Conservation (phyloP, 2,888 invertebrate species). For the Eulithis prunata region DNA sequence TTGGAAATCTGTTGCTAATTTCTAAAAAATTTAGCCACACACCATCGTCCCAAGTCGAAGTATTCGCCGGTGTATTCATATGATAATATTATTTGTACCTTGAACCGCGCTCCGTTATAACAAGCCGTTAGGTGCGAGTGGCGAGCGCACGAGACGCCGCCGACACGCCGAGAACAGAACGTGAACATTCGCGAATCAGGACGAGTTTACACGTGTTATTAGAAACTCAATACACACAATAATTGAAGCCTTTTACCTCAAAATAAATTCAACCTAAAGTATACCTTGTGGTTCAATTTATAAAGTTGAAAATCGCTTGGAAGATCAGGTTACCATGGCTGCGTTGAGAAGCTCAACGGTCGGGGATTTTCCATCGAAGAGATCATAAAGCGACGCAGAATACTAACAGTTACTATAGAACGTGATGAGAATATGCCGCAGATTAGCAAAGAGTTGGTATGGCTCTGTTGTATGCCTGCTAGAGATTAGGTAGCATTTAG, state of each 20-base stretch:
- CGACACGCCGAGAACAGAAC: neutral
- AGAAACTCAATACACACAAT: conserved; percentile 8
- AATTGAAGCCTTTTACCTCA: conserved; percentile 7
- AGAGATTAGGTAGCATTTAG: conserved; percentile 7
- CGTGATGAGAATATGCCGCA: conserved; percentile 9
- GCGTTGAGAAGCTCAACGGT: conserved; percentile 6
- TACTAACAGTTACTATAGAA: conserved; percentile 2
- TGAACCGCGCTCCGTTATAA: neutral
- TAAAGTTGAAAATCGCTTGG: neutral
- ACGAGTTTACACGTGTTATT: conserved; percentile 3
- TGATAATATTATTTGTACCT: neutral
- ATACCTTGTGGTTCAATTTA: neutral
- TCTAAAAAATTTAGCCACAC: too few species aligned
- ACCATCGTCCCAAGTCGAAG: too few species aligned
- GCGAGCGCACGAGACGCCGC: neutral
- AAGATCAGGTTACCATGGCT: neutral
- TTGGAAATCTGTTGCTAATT: too few species aligned
- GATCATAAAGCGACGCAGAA: conserved; percentile 7
- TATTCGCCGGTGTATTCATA: too few species aligned
- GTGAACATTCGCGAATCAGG: conserved; percentile 4
- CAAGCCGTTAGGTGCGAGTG: neutral
- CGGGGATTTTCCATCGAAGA: conserved; percentile 13
- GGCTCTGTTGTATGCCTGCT: neutral
- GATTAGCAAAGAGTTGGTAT: neutral
- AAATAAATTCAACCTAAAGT: neutral